These are phyloP conservation scores for Drosophila nannoptera DNA, from an alignment of 1,140 invertebrate species.

Conservation along the genomic window DNA sequence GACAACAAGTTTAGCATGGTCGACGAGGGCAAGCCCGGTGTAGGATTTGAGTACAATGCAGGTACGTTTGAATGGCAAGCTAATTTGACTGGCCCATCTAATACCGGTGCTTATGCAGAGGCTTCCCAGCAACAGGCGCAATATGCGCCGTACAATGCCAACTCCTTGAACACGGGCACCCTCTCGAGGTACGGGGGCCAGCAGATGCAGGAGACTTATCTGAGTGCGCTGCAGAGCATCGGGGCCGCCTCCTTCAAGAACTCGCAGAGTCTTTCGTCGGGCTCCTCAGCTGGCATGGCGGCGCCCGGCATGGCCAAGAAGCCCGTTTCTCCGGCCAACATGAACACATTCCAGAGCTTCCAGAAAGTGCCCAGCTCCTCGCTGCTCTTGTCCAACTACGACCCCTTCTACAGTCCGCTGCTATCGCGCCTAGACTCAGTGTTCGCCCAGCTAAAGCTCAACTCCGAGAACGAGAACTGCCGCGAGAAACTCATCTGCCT, in stretches of 20 bases:
- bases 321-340: conserved; percentile 65
- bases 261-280: conserved; percentile 61
- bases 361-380: conserved; percentile 91
- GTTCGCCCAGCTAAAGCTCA: conserved; percentile 86
- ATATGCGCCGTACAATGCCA: conserved; percentile 64
- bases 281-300: conserved; percentile 53
- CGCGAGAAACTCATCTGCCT: conserved; percentile 89
- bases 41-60: conserved; percentile 77
- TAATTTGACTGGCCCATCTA: too few species aligned
- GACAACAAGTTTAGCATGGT: conserved; percentile 79
- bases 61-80: conserved; percentile 42
- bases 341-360: conserved; percentile 84
- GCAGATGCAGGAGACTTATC: conserved; percentile 73
- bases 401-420: conserved; percentile 91
- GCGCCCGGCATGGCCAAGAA: conserved; percentile 62
- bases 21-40: conserved; percentile 79
- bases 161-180: conserved; percentile 53
- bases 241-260: conserved; percentile 74
- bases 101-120: conserved; percentile 39
- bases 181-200: conserved; percentile 62
- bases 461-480: conserved; percentile 83
- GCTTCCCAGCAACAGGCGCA: conserved; percentile 70
- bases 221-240: conserved; percentile 70
- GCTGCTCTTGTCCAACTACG: conserved; percentile 89
- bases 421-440: conserved; percentile 89